Evolutionary conservation across 2,888 invertebrate genomes (phyloP).

Genomic region (Phytoseiulus persimilis): DNA sequence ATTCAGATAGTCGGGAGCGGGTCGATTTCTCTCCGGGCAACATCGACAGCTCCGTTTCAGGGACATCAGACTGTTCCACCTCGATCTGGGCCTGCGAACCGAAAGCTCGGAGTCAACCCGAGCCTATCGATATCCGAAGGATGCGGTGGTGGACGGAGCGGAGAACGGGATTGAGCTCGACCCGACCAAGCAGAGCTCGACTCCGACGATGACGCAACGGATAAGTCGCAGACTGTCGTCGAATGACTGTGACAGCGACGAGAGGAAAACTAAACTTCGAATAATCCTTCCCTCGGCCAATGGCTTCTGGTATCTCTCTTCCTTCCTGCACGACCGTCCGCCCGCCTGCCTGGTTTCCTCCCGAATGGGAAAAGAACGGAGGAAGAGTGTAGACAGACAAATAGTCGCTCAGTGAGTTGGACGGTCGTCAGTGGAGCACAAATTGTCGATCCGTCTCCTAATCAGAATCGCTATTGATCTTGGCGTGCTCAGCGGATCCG

Average conservation of each 20-base stretch:
- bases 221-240: neutral
- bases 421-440: neutral
- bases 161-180: no score
- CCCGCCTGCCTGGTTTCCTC: neutral
- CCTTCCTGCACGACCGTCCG: neutral
- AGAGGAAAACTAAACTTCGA: neutral
- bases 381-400: neutral
- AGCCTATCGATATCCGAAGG: no score
- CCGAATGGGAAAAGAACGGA: neutral
- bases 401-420: neutral
- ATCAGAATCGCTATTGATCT: slow-evolving; percentile 27
- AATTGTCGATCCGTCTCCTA: slow-evolving; percentile 5
- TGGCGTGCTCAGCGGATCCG: slow-evolving; percentile 25
- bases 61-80: no score
- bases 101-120: no score
- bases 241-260: neutral
- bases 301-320: neutral
- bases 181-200: neutral
- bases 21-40: neutral
- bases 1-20: neutral
- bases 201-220: neutral
- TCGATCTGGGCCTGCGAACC: no score
- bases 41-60: no score
- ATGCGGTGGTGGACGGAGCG: no score
- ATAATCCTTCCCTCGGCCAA: neutral